Percentiles rank a stretch among this genome's conserved stretches.
Conservation (phyloP, 2,797 vertebrate species). For the Hypotaenidia okinawae region DNA sequence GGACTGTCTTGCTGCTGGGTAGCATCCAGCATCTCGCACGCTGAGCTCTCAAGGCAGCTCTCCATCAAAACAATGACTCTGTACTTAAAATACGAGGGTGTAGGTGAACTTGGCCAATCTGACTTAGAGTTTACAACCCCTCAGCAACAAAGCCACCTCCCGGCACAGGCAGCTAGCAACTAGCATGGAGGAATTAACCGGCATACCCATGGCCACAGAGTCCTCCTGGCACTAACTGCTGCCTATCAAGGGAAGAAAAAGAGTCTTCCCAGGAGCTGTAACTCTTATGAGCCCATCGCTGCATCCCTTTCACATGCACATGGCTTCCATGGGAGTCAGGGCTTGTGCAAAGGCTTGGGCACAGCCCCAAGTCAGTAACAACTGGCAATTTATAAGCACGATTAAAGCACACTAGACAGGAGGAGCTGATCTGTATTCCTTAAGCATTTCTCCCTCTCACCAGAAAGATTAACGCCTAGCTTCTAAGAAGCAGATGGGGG, state of each 20-base stretch:
- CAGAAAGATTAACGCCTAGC: background rate
- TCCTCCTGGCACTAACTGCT: no score
- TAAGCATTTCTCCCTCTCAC: background rate
- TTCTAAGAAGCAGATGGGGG: conserved; percentile 1
- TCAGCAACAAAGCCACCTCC: background rate
- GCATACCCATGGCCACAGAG: background rate
- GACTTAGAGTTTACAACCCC: background rate
- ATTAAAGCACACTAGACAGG: background rate
- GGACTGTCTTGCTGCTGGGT: background rate
- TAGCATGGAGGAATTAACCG: background rate
- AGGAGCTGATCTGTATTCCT: conserved; percentile 48
- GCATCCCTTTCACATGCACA: background rate
- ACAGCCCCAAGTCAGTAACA: background rate
- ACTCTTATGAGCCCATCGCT: background rate
- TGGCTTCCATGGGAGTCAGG: background rate
- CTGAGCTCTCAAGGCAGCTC: background rate
- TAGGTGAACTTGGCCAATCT: background rate
- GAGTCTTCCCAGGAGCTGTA: background rate
- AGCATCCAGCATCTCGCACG: background rate
- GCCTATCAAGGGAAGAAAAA: background rate
- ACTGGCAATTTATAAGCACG: background rate
- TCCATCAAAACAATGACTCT: background rate
- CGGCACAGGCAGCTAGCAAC: background rate
- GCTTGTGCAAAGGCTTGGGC: background rate
- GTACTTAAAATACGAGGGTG: accelerated